Percentiles rank a stretch among this genome's conserved stretches.
phyloP scores from a whole-genome alignment of 2,113 vertebrate genomes.

The Danionella cerebrum region DNA sequence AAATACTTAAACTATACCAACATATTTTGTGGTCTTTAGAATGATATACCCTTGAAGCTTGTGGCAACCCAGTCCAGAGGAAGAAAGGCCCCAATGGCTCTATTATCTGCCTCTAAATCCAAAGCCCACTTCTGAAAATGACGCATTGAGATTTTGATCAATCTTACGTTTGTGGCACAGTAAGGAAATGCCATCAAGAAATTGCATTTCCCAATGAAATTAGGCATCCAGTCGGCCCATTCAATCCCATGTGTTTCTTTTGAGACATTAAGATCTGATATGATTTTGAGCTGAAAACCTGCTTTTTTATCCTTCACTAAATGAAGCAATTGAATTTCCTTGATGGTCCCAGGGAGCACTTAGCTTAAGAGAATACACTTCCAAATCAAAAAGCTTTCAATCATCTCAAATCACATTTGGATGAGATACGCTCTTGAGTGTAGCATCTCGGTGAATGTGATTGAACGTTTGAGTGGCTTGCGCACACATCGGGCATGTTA shows the following conservation, averaged over 20 bases:
- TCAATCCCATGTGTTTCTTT: conserved; percentile 95
- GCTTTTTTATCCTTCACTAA: conserved; percentile 59
- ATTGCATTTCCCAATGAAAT: conserved; percentile 98
- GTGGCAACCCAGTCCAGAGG: conserved; percentile 46
- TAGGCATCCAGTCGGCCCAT: conserved; percentile 87
- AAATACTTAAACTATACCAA: not conserved
- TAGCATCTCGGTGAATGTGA: conserved; percentile 81
- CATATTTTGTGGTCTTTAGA: too few species aligned
- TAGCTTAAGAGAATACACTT: conserved; percentile 99
- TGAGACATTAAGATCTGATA: conserved; percentile 98
- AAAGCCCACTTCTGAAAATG: conserved; percentile 82
- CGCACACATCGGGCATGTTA: conserved; percentile 76
- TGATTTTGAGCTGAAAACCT: conserved; percentile 91
- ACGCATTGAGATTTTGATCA: conserved; percentile 95
- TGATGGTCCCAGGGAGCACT: conserved; percentile 96
- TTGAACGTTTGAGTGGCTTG: conserved; percentile 81
- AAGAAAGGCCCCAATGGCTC: conserved; percentile 55
- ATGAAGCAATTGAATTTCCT: conserved; percentile 98
- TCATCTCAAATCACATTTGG: conserved; percentile 97
- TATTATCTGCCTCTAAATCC: conserved; percentile 61
- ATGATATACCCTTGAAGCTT: too few species aligned
- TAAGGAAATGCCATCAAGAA: conserved; percentile 94
- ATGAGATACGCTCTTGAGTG: conserved; percentile 76
- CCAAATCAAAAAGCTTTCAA: conserved; percentile 99
- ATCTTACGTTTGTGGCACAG: conserved; percentile 86